A percentile compares a stretch with the other conserved stretches of the same genome.
Conservation (phyloP, 2,888 invertebrate genomes). For the Lasioglossum figueresi region DNA sequence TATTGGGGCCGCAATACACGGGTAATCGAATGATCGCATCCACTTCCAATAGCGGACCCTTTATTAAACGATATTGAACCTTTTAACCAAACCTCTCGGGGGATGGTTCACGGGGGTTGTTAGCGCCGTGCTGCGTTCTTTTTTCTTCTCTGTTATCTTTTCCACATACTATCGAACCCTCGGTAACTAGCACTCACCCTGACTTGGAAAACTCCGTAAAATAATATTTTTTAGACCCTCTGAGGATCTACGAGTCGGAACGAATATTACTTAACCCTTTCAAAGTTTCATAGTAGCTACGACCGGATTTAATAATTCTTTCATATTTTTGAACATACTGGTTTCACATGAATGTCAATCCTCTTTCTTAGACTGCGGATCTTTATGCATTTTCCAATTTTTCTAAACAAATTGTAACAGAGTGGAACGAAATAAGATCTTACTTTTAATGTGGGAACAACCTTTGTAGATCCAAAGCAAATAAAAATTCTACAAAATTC, state of each 20-base stretch:
- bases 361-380: no score
- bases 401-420: no score
- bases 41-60: background rate
- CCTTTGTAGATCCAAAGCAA: no score
- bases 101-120: background rate
- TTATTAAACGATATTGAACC: background rate
- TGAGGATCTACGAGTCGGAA: background rate
- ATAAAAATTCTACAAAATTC: no score
- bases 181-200: background rate
- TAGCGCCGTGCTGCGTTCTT: background rate
- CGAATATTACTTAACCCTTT: background rate
- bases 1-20: slow-evolving; percentile 1
- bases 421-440: no score
- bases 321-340: no score
- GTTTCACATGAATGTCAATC: no score
- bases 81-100: background rate
- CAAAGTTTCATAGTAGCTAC: background rate
- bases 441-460: no score
- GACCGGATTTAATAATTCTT: no score
- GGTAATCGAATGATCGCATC: slow-evolving; percentile 11
- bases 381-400: no score
- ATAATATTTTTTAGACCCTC: background rate
- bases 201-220: background rate
- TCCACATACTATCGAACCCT: background rate
- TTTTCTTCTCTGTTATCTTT: background rate